These are phyloP conservation scores for Bujurquina vittata DNA, from an alignment of 2,113 vertebrate genomes.

Conservation along the genomic window DNA sequence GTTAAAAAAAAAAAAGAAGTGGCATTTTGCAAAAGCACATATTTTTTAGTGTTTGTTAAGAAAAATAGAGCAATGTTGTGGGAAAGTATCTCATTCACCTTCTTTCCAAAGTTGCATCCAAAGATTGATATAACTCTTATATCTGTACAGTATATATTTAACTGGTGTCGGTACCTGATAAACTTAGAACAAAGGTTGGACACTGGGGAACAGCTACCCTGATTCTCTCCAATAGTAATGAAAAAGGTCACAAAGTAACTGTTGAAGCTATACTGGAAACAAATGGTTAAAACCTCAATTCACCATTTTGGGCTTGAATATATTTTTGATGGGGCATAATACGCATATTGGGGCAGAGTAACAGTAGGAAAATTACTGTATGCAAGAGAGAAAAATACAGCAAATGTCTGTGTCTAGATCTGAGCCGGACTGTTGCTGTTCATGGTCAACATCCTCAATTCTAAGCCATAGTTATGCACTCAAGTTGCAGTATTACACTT, in stretches of 20 bases:
- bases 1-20: neutral
- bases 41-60: constrained; percentile 14
- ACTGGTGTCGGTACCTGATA: neutral
- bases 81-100: neutral
- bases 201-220: neutral
- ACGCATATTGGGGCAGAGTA: neutral
- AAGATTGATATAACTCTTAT: neutral
- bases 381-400: neutral
- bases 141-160: neutral
- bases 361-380: neutral
- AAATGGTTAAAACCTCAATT: neutral
- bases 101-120: neutral
- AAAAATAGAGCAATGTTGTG: neutral
- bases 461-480: neutral
- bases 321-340: neutral
- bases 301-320: neutral
- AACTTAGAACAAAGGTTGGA: neutral
- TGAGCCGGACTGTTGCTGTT: neutral
- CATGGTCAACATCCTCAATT: neutral
- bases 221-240: neutral
- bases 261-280: neutral
- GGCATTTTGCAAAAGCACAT: neutral
- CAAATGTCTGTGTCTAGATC: neutral
- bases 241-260: neutral
- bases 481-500: neutral